Evolutionary conservation across 1,140 invertebrate species (phyloP).

Genomic region (Mizuhopecten yessoensis): DNA sequence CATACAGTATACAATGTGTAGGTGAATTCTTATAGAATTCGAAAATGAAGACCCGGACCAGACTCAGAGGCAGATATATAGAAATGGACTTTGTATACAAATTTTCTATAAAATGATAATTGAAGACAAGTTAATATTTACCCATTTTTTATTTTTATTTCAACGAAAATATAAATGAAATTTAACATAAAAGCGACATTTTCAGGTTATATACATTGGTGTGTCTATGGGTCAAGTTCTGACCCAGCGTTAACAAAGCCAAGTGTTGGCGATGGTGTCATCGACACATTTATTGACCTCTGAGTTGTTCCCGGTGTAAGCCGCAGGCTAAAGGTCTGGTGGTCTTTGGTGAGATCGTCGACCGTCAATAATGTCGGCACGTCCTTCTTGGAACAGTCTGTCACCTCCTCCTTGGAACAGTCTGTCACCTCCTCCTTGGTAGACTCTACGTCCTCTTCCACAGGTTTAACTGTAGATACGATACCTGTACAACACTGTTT

Average conservation of each 20-base stretch:
- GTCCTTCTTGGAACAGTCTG: neutral
- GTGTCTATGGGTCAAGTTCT: neutral
- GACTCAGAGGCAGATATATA: no score
- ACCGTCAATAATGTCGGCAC: neutral
- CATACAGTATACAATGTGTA: no score
- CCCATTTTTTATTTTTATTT: no score
- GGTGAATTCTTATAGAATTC: no score
- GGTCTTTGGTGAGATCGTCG: neutral
- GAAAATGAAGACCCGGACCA: no score
- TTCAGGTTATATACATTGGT: no score
- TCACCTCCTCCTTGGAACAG: neutral
- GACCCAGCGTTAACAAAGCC: neutral
- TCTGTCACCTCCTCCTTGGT: neutral
- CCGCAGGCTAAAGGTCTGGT: neutral
- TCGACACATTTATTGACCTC: neutral
- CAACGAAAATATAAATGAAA: no score
- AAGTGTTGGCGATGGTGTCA: neutral
- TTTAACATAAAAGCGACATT: no score
- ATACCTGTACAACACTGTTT: conserved; percentile 27
- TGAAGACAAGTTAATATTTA: no score
- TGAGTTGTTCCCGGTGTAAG: neutral
- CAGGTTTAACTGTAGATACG: neutral
- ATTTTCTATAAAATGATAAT: no score
- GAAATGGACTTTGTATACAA: no score
- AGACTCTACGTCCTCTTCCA: neutral